phyloP scores from a whole-genome alignment of 1,140 invertebrate genomes.

The Rhagoletis zephyria region DNA sequence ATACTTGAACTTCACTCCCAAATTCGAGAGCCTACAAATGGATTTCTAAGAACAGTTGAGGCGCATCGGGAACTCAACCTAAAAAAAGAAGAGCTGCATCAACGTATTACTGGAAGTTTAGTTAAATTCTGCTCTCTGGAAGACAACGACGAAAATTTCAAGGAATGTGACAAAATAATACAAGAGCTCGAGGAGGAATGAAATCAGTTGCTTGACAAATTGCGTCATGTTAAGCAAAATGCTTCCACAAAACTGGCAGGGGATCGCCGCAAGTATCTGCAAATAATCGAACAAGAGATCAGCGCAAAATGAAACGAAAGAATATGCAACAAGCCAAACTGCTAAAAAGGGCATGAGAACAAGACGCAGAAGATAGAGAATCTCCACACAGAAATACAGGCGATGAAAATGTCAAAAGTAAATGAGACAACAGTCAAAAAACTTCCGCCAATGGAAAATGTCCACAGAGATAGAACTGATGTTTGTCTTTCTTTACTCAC shows the following conservation, averaged over 20 bases:
- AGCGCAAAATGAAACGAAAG: constrained; percentile 81
- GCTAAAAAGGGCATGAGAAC: constrained; percentile 86
- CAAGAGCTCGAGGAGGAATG: constrained; percentile 83
- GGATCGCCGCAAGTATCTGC: constrained; percentile 82
- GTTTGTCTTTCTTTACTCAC: no score
- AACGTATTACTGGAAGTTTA: constrained; percentile 79
- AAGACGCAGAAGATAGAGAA: constrained; percentile 84
- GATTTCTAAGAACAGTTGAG: constrained; percentile 79
- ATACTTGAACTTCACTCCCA: constrained; percentile 59
- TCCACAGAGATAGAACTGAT: constrained; percentile 86
- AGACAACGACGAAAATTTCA: constrained; percentile 74
- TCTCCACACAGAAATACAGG: constrained; percentile 83
- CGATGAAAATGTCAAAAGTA: constrained; percentile 87
- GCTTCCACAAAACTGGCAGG: constrained; percentile 78
- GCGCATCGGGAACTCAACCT: constrained; percentile 82
- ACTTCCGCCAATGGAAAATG: constrained; percentile 85
- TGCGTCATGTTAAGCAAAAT: constrained; percentile 74
- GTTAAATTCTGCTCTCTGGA: constrained; percentile 77
- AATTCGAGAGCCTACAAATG: constrained; percentile 65
- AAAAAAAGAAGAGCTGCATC: constrained; percentile 86
- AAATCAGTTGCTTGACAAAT: constrained; percentile 80
- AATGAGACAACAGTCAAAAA: constrained; percentile 89
- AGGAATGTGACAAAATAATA: constrained; percentile 82
- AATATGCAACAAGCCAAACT: constrained; percentile 82
- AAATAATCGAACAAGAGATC: constrained; percentile 85